Conservation (phyloP, 2,113 vertebrate species). For the Strix aluco region DNA sequence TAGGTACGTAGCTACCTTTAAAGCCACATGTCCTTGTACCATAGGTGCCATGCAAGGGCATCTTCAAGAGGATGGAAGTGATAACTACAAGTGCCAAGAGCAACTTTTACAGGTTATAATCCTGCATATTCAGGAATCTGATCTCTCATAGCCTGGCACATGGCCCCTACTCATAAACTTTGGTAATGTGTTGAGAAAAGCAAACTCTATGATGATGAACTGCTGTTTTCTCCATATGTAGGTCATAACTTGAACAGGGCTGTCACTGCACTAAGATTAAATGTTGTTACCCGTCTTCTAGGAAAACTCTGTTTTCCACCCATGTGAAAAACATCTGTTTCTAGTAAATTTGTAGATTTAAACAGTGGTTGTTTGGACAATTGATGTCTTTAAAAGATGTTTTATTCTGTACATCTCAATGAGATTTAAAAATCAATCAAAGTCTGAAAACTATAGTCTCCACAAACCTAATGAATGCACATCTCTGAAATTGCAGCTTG, state of each 20-base stretch:
- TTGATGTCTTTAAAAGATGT: slow-evolving; percentile 1
- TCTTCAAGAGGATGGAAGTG: background rate
- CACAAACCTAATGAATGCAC: slow-evolving; percentile 19
- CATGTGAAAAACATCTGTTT: background rate
- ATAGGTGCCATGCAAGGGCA: background rate
- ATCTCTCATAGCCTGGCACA: background rate
- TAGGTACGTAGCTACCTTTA: background rate
- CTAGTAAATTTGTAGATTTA: background rate
- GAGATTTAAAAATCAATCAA: slow-evolving; percentile 47
- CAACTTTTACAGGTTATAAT: background rate
- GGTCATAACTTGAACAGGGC: background rate
- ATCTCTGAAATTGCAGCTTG: slow-evolving; percentile 7
- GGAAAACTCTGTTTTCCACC: background rate
- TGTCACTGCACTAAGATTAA: background rate
- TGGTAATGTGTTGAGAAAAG: background rate
- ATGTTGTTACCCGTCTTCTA: background rate
- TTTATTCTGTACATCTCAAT: slow-evolving; percentile 1
- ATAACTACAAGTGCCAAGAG: background rate
- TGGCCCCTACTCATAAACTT: background rate
- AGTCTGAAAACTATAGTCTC: background rate
- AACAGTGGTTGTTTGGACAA: slow-evolving; percentile 5
- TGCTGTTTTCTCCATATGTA: background rate
- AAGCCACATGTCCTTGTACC: fast-evolving
- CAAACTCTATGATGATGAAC: background rate
- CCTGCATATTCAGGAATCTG: background rate